Evolutionary conservation across 2,797 vertebrate species (phyloP).

Genomic region (Acrocephalus scirpaceus): DNA sequence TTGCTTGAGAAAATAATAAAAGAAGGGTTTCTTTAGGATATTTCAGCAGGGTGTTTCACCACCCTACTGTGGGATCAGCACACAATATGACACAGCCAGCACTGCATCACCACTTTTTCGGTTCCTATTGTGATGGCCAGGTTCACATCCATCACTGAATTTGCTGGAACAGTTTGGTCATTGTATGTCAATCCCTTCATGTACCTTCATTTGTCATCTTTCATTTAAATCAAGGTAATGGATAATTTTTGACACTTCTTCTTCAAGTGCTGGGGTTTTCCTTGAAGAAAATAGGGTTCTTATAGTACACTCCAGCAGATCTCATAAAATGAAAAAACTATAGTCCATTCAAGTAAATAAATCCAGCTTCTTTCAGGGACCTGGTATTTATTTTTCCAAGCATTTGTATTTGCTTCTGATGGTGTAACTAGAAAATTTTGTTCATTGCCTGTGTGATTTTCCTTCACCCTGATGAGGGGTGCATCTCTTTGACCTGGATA

Average conservation of each 20-base stretch:
- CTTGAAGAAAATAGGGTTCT: not conserved
- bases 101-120: not conserved
- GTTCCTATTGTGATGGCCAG: not conserved
- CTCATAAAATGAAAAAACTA: not conserved
- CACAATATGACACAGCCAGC: fast-evolving
- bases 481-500: not conserved
- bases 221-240: not conserved
- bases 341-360: not conserved
- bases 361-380: not conserved
- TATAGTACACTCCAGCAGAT: not conserved
- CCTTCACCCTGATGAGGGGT: not conserved
- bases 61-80: not conserved
- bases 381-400: not conserved
- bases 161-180: no score
- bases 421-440: not conserved
- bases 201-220: no score
- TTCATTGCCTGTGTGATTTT: not conserved
- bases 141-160: not conserved
- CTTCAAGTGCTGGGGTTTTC: not conserved
- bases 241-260: not conserved
- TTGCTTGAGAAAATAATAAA: not conserved
- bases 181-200: not conserved
- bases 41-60: not conserved
- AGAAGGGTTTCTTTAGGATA: not conserved
- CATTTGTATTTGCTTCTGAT: not conserved